phyloP scores from a whole-genome alignment of 1,140 invertebrate species.

The Heliconius hermathena region DNA sequence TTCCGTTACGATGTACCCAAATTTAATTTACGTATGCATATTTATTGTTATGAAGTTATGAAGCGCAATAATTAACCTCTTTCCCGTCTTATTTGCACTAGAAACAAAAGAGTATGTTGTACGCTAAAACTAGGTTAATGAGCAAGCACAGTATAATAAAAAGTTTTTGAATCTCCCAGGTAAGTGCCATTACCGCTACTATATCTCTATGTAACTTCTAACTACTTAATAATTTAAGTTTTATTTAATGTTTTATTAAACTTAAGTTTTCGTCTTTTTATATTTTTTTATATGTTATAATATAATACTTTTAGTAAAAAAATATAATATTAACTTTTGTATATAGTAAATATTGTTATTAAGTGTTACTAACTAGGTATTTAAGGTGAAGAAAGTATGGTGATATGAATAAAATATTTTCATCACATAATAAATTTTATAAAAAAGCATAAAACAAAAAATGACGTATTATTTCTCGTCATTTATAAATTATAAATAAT shows the following conservation, averaged over 20 bases:
- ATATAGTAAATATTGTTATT: no score
- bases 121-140: slow-evolving; percentile 5
- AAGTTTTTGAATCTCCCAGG: slow-evolving; percentile 4
- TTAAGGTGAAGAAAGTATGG: no score
- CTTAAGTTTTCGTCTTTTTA: no score
- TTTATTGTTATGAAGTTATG: not conserved
- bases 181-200: slow-evolving; percentile 8
- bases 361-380: no score
- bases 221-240: not conserved
- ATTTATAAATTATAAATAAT: not conserved
- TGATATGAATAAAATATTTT: no score
- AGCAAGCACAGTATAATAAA: slow-evolving; percentile 12
- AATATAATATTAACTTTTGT: no score
- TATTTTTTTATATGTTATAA: no score
- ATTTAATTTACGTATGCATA: not conserved
- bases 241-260: not conserved
- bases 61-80: slow-evolving; percentile 10
- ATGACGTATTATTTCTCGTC: not conserved
- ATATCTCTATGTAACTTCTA: not conserved
- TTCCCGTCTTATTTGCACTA: slow-evolving; percentile 8
- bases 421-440: no score
- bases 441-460: no score
- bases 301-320: no score
- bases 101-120: slow-evolving; percentile 14
- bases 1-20: not conserved